phyloP scores from a whole-genome alignment of 2,797 vertebrate species.

The Poecilia velifera region DNA sequence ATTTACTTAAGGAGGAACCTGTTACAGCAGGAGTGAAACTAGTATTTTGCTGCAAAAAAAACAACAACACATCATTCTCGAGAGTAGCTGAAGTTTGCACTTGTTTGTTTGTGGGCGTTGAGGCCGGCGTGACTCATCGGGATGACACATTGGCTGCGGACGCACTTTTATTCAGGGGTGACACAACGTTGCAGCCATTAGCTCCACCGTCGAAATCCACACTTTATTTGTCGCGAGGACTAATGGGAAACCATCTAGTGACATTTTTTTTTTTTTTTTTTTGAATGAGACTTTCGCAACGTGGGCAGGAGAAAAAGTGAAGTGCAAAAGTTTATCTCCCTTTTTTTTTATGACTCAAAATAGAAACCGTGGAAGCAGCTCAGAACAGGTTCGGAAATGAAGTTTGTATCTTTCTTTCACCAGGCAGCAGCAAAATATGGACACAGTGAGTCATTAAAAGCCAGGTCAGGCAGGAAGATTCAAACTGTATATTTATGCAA shows the following conservation, averaged over 20 bases:
- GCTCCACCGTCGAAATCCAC: slow-evolving; percentile 11
- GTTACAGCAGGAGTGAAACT: background rate
- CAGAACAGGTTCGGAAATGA: background rate
- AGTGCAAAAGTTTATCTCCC: slow-evolving; percentile 11
- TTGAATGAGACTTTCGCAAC: background rate
- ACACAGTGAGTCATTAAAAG: slow-evolving; percentile 6
- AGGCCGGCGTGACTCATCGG: slow-evolving; percentile 58
- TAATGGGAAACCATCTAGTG: background rate
- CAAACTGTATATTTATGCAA: no score
- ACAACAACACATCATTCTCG: background rate
- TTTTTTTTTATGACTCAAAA: slow-evolving; percentile 12
- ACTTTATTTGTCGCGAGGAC: slow-evolving; percentile 18
- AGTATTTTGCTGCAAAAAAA: slow-evolving; percentile 14
- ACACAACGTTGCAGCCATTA: slow-evolving; percentile 8
- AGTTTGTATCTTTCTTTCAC: background rate
- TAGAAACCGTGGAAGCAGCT: background rate
- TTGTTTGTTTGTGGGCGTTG: slow-evolving; percentile 48
- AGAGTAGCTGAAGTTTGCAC: slow-evolving; percentile 26
- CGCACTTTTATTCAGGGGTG: slow-evolving; percentile 16
- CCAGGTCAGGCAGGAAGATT: background rate
- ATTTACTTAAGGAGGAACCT: background rate
- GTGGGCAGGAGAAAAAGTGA: slow-evolving; percentile 30
- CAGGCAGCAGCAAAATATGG: slow-evolving; percentile 7
- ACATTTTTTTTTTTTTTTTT: background rate
- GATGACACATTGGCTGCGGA: slow-evolving; percentile 46